phyloP scores from a whole-genome alignment of 2,888 invertebrate species.

The Chaetogeoica ovagalla region DNA sequence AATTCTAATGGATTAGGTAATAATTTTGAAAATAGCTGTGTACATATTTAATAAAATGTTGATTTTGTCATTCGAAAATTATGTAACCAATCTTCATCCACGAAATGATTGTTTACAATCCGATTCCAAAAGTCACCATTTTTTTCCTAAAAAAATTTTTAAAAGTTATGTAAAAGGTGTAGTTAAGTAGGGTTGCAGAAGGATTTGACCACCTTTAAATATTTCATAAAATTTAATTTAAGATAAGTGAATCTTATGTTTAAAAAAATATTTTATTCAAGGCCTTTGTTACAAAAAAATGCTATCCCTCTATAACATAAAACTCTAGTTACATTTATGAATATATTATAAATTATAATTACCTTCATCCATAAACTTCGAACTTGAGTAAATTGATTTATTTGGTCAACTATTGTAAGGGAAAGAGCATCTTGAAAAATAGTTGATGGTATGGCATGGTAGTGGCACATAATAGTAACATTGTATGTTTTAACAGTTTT shows the following conservation, averaged over 20 bases:
- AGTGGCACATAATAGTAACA: too few relatives aligned
- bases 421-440: too few relatives aligned
- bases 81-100: constrained; percentile 21
- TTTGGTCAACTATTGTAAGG: too few relatives aligned
- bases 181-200: constrained; percentile 2
- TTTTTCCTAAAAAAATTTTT: constrained; percentile 20
- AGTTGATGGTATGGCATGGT: too few relatives aligned
- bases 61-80: constrained; percentile 25
- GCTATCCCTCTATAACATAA: too few relatives aligned
- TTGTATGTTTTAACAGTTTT: too few relatives aligned
- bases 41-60: constrained; percentile 32
- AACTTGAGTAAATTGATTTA: too few relatives aligned
- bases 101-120: constrained; percentile 20
- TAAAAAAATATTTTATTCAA: too few relatives aligned
- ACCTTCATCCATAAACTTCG: too few relatives aligned
- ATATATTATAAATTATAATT: too few relatives aligned
- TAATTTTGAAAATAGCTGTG: constrained; percentile 11
- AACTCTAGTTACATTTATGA: too few relatives aligned
- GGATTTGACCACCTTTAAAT: constrained; percentile 2
- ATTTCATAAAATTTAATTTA: background rate
- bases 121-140: constrained; percentile 32
- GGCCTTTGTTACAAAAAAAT: too few relatives aligned
- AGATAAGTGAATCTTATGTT: constrained; percentile 9
- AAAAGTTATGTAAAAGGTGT: constrained; percentile 1
- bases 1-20: constrained; percentile 16